These are phyloP conservation scores for Escarpia spicata DNA, from an alignment of 2,888 invertebrate genomes.

Conservation along the genomic window DNA sequence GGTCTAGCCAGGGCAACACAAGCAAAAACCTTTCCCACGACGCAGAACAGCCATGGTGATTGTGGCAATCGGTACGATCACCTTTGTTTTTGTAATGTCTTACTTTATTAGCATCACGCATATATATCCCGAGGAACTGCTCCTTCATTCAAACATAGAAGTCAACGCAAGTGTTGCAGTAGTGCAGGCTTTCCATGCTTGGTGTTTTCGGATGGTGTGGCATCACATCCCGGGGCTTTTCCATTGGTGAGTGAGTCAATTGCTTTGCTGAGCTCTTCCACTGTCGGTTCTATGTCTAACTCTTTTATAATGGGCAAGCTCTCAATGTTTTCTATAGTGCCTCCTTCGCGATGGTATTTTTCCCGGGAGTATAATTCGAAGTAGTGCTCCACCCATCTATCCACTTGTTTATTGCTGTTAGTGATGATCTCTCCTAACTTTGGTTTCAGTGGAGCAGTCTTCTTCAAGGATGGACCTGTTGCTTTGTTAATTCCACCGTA, in stretches of 20 bases:
- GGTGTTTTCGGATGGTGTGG: not conserved
- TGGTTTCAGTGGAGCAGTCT: not conserved
- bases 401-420: not conserved
- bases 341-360: no score
- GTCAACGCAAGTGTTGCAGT: not conserved
- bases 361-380: not conserved
- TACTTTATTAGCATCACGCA: not conserved
- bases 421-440: not conserved
- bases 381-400: not conserved
- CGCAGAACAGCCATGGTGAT: not conserved
- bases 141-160: not conserved
- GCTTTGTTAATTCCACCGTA: not conserved
- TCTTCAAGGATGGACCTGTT: not conserved
- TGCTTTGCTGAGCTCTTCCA: not conserved
- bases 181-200: not conserved
- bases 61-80: not conserved
- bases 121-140: not conserved
- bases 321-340: no score
- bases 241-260: not conserved
- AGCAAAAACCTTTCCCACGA: not conserved
- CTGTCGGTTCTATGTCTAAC: not conserved
- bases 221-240: not conserved
- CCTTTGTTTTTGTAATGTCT: not conserved
- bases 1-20: no score
- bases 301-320: not conserved